Evolutionary conservation across 2,888 invertebrate genomes (phyloP), one percentile per base, ranked within the genome.

Genomic region (Dione juno): DNA sequence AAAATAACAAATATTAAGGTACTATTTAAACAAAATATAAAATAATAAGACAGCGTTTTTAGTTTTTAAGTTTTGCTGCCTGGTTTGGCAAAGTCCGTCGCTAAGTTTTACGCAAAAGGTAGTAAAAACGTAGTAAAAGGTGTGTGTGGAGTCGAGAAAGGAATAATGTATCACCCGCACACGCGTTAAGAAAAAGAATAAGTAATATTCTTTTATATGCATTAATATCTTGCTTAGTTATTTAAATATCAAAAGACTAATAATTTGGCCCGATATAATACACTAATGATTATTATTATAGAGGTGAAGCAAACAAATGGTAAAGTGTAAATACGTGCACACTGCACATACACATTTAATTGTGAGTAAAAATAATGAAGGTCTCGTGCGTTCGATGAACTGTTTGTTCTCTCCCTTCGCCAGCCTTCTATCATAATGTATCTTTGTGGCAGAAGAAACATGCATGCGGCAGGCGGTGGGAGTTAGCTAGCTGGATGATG

Each of bases 401-500:
- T 59, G 35, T 40, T 50, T 40, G 28, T 65, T 59, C 53, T 65
- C 28, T 45, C 65, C 65, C n/a, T 68, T 65, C 53, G 64, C 53
- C 37, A 37, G 50, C n/a, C 43, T 61, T 53, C 52, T 64, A 50
- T 71, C 65, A 71, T 65, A 57, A 64, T 52, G 64, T 50, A 28
- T 67, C 45, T 50, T 41, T 64, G 57, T 61, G 57, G 63, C 41
- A 67, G 67, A 64, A 72, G 72, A 66, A 64, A 72, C 63, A 81
- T 81, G 83, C 81, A 81, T 80, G 82, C 81, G 79, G 80, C 77
- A 75, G 69, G 77, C 76, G 77, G 80, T 80, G 81, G 85, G 87
- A 88, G 86, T 88, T 84, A 85, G 88, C 82, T 80, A 80, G 81
- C 79, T 79, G 48, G 90, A 85, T 92, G 92, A 92, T 91, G 92